These are phyloP conservation scores for Cheilosia grossa DNA, from an alignment of 2,888 invertebrate species.

Conservation along the genomic window DNA sequence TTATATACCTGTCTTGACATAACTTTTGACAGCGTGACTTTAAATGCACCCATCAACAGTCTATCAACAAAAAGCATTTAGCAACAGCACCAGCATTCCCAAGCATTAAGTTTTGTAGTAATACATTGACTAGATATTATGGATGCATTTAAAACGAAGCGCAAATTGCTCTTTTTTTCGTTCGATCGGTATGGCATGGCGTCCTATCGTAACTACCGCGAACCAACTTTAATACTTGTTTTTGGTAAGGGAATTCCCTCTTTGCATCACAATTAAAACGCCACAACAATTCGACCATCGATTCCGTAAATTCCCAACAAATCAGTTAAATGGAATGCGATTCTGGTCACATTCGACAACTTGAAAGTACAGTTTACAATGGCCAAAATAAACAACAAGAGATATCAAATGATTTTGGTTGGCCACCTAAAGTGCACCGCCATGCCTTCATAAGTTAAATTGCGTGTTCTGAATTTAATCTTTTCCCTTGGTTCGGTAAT, in stretches of 20 bases:
- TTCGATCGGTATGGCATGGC: no score
- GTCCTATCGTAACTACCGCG: no score
- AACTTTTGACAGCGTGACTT: no score
- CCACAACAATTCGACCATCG: background rate
- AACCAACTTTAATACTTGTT: no score
- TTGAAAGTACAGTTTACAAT: background rate
- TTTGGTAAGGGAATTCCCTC: background rate
- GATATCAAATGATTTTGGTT: background rate
- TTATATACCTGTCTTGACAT: no score
- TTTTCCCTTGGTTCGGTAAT: slow-evolving; percentile 6
- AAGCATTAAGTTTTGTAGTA: no score
- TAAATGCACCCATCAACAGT: no score
- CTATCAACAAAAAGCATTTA: no score
- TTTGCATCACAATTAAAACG: slow-evolving; percentile 30
- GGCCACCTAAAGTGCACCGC: slow-evolving; percentile 1
- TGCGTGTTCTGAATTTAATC: slow-evolving; percentile 56
- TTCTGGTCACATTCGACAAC: background rate
- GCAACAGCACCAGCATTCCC: no score
- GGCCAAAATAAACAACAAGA: slow-evolving; percentile 19
- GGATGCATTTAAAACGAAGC: no score
- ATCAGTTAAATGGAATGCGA: slow-evolving; percentile 8
- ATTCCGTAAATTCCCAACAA: background rate
- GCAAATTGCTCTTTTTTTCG: no score
- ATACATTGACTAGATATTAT: no score
- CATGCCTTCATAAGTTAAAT: slow-evolving; percentile 61